A percentile compares a stretch with the other conserved stretches of the same genome.
Evolutionary conservation across 2,113 vertebrate genomes (phyloP).

Genomic region (Salvelinus namaycush): DNA sequence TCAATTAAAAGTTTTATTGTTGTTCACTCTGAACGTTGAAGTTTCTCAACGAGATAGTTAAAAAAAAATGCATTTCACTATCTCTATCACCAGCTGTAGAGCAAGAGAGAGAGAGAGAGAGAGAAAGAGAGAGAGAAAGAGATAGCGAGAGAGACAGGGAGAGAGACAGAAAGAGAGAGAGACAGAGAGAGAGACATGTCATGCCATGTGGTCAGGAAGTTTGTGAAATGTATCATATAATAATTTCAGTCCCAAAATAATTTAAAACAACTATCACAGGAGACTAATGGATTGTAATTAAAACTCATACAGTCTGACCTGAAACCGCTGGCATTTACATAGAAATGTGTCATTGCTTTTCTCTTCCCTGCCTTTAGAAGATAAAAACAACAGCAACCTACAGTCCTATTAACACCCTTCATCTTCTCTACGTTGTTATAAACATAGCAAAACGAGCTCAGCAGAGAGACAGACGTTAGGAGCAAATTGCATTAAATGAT

Average conservation of each 20-base stretch:
- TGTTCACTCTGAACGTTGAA: neutral
- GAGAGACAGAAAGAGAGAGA: neutral
- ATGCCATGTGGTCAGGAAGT: slow-evolving; percentile 13
- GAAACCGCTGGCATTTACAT: slow-evolving; percentile 48
- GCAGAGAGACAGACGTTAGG: too few species aligned
- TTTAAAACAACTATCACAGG: neutral
- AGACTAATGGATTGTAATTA: slow-evolving; percentile 56
- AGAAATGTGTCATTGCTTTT: slow-evolving; percentile 25
- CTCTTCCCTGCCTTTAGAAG: slow-evolving; percentile 49
- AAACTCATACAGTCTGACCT: slow-evolving; percentile 41
- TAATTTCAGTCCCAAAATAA: slow-evolving; percentile 11
- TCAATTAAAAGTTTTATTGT: slow-evolving; percentile 44
- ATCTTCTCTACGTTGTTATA: slow-evolving; percentile 47
- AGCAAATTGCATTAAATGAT: too few species aligned
- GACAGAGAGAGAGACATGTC: neutral
- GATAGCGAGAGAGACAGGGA: neutral
- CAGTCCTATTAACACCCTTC: slow-evolving; percentile 20
- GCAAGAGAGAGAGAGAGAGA: neutral
- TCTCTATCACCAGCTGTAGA: neutral
- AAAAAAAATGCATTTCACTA: neutral
- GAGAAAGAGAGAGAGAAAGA: neutral
- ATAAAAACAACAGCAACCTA: slow-evolving; percentile 37
- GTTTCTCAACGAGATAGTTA: too few species aligned
- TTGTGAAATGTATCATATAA: slow-evolving; percentile 15
- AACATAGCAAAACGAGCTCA: neutral